Evolutionary conservation across 2,113 vertebrate species (phyloP), one percentile per base, ranked within the genome.

Genomic region (Oceanites oceanicus): DNA sequence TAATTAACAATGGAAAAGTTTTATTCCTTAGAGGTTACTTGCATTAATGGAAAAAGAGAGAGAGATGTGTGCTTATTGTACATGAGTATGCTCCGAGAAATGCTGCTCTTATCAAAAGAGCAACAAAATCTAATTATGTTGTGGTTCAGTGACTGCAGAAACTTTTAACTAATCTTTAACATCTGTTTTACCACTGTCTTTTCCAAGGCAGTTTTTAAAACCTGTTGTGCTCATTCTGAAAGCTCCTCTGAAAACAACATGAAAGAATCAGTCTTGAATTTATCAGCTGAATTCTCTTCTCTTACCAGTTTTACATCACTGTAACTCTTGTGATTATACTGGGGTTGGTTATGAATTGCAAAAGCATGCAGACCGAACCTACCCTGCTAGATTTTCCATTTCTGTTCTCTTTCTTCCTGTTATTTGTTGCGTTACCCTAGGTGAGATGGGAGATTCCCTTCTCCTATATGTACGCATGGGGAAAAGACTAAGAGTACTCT

Each of bases 141-240:
- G 30, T 26, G 30, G 42, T 95, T 92, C 63, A 81, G 17, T 62
- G 59, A 87, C n/a, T 91, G 36, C 44, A 92, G 36, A 93, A 94
- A 77, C 47, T 61, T 44, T 52, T 44, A 67, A 90, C 63, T 89
- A 80, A 75, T 89, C 62, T 96, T 82, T 91, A 53, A 68, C 44
- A 84, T 91, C 88, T 80, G 22, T 88, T 96, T 93, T 76, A 53
- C 52, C 20, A 75, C 61, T 74, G n/a, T 76, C 18, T 90, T 96
- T 95, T 92, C n/a, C 13, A 67, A 88, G n/a, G 55, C 13, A 44
- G 29, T 55, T 82, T 84, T 83, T 56, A 80, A 94, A 61, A 26
- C 23, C 13, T 52, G 15, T 79, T 92, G 13, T n/a, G 9, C 20
- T 84, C 29, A 16, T 86, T 56, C 56, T 93, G 76, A 90, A 83